Evolutionary conservation across 2,888 invertebrate species (phyloP).

Genomic region (Drosophila cognata): DNA sequence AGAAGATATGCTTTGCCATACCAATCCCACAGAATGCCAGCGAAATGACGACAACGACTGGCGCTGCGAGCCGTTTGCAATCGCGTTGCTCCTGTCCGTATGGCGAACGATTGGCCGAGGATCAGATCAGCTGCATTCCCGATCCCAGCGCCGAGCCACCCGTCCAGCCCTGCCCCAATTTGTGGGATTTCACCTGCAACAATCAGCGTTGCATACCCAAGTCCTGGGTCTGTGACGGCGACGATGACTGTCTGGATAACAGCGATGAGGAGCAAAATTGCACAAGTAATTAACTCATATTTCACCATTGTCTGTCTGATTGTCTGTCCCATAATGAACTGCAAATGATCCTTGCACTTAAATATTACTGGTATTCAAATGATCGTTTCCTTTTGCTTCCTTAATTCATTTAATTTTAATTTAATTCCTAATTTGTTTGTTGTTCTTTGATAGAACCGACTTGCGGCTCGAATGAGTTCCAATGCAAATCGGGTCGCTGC

Average conservation of each 20-base stretch:
- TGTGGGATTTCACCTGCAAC: conserved; percentile 97
- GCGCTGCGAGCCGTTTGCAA: conserved; percentile 84
- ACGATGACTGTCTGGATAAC: conserved; percentile 97
- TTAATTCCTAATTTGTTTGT: neutral
- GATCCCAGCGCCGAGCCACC: conserved; percentile 95
- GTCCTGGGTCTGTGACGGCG: conserved; percentile 98
- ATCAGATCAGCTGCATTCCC: conserved; percentile 89
- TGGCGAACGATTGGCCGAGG: conserved; percentile 92
- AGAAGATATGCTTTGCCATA: conserved; percentile 97
- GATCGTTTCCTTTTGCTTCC: neutral
- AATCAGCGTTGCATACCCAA: conserved; percentile 96
- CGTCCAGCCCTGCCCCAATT: conserved; percentile 94
- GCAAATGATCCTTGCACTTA: neutral
- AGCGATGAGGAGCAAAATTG: conserved; percentile 98
- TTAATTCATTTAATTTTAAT: too few species aligned
- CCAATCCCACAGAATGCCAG: conserved; percentile 84
- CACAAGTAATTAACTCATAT: conserved; percentile 89
- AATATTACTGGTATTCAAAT: neutral
- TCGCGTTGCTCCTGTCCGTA: conserved; percentile 96
- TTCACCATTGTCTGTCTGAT: neutral
- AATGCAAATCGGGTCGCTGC: conserved; percentile 96
- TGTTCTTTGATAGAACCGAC: conserved; percentile 89
- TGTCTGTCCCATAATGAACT: neutral
- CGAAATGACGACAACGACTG: conserved; percentile 84
- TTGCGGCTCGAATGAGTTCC: conserved; percentile 95